Conservation (phyloP, 2,888 invertebrate genomes). For the Dasypolia templi region DNA sequence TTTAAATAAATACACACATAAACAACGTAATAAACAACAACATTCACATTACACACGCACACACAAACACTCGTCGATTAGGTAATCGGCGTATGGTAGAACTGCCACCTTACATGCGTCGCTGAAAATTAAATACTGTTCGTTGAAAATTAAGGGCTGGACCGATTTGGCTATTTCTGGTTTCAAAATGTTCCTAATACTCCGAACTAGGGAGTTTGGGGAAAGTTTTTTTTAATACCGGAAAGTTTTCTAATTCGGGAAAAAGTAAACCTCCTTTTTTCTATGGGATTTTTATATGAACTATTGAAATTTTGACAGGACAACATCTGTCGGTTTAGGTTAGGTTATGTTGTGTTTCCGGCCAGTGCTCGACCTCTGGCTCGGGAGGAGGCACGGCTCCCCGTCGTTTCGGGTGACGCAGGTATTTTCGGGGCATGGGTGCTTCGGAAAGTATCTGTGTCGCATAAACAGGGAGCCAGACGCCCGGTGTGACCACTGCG, state of each 20-base stretch:
- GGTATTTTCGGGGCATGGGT: no score
- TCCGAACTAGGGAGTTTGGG: no score
- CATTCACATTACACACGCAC: not conserved
- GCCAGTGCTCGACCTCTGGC: no score
- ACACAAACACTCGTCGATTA: not conserved
- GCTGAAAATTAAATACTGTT: not conserved
- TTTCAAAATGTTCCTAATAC: not conserved
- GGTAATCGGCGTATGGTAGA: not conserved
- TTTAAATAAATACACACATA: not conserved
- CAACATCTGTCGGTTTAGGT: not conserved
- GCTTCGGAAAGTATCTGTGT: no score
- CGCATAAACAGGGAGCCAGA: no score
- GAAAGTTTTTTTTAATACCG: no score
- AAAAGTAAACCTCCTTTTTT: not conserved
- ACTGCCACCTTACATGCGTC: not conserved
- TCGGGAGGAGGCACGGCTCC: no score
- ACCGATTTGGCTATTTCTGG: not conserved
- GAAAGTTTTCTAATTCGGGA: not conserved
- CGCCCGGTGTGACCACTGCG: no score
- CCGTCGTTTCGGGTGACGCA: no score
- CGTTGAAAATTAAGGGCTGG: not conserved
- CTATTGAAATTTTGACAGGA: not conserved
- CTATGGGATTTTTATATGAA: not conserved
- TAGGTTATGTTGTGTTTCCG: no score
- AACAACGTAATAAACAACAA: not conserved